Base-by-base conservation (phyloP, 92 coral and sea anemone species). In the Palythoa caribaeorum region DNA sequence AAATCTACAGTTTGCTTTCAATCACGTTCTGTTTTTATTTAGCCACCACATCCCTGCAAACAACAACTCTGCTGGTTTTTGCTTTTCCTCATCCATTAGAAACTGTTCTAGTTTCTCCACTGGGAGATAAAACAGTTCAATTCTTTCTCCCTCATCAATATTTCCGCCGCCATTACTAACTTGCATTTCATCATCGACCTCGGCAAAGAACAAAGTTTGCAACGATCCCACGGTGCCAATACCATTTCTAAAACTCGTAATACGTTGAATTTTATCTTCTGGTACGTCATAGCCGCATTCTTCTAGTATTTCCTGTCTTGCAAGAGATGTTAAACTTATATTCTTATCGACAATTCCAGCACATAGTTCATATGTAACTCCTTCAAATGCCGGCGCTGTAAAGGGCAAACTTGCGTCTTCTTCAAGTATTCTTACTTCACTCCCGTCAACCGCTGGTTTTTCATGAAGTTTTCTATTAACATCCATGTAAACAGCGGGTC, bases 281-380 rank as follows among this genome's bases (percentile, higher is more conserved):
- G 99, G 99, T 35, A 97, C 98, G 63, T 97, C 95, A 83, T 97
- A 97, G 65, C 99, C 99, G 83, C 99, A 97, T 80, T 97, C 99
- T 73, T 97, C 99, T 16, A 97, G 87, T 15, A 97, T 88, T 84
- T 97, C 99, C 83, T 95, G 96, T 57, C 88, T 94, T 96, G 93
- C 94, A 62, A 96, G 76, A 5, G 93, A 60, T 37, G 68, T 78
- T 15, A 94, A 91, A 53, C 93, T 83, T 47, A 93, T 81, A 48
- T 97, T 91, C 76, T 95, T 93, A 77, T 97, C 99, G 48, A 97
- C 90, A 50, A 97, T 97, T 53, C 99, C 99, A 2, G 99, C 98
- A 88, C 99, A 97, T 9, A 97, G 89, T 91, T 97, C 99, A 79
- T 97, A 97, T 2, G 99, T 97, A 38, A 97, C 92, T 35, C 98